Evolutionary conservation across 2,797 vertebrate genomes (phyloP), one percentile per base, ranked within the genome.

Genomic region (Limosa lapponica): DNA sequence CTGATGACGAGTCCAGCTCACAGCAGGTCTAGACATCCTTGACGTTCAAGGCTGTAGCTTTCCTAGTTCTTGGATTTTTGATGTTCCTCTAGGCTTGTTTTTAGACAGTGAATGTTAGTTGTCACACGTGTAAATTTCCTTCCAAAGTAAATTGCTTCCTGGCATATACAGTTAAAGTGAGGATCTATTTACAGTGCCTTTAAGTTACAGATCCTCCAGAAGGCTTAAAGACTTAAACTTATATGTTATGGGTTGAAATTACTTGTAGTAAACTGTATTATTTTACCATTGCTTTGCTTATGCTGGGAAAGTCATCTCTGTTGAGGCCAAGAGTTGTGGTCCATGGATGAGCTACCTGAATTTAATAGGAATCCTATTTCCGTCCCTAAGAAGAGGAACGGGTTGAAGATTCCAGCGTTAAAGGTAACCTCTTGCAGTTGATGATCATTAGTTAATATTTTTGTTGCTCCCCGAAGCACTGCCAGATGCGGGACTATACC

Each of bases 111-210:
- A 82, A 46, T 36, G 36, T 43, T 58, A 14, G 5, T 71, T 91
- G 89, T 71, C 28, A 59, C 24, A 12, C 10, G 19, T 69, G 72
- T 41, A 39, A 52, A 51, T 82, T 83, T 57, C 37, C 34, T 87
- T 71, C n/a, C 15, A 11, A 30, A 85, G 22, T 41, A 48, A 87
- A 44, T 5, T 24, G 19, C 18, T 65, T 74, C 48, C 51, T 64
- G 19, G 61, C 46, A 32, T 7, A 5, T 4, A 16, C 10, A 25
- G 51, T 10, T 72, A 23, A 77, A 59, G 37, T 1, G 28, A 67
- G 54, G 69, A 61, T 70, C 77, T 70, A 6, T 43, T 91, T 84
- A 82, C 34, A 62, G 77, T 58, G 69, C 80, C 83, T 87, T 86
- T 39, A 59, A 74, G 58, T 58, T 85, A 51, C 18, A 88, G 43